Percentiles rank a stretch among this genome's conserved stretches.
These are phyloP conservation scores for Hapalemur alaotrensis DNA, from an alignment of 2,797 vertebrate species.

Conservation along the genomic window DNA sequence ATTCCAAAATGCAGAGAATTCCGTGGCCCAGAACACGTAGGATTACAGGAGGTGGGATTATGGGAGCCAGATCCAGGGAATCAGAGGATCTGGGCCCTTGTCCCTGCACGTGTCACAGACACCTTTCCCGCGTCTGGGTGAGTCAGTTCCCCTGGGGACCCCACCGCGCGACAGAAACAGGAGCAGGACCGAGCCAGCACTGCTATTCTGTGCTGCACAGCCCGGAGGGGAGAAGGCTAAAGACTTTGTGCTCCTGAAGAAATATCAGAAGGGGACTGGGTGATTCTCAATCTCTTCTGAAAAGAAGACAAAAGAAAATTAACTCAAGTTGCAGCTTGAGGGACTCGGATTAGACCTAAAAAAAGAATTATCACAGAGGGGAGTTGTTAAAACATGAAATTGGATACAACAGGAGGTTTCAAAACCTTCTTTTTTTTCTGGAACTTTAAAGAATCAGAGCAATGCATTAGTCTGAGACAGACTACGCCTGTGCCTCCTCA, in stretches of 20 bases:
- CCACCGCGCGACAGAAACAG: rapidly evolving
- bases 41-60: background rate
- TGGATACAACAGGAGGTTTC: background rate
- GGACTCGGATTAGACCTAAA: background rate
- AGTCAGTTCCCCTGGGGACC: background rate
- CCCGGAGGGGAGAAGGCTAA: background rate
- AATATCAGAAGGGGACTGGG: background rate
- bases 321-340: background rate
- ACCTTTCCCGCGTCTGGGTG: background rate
- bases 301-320: conserved; percentile 49
- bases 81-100: background rate
- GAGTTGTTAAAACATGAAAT: conserved; percentile 3
- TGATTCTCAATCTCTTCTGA: background rate
- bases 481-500: rapidly evolving
- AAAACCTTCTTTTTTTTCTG: background rate
- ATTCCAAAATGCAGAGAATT: background rate
- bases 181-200: rapidly evolving
- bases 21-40: background rate
- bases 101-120: background rate
- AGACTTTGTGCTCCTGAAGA: background rate
- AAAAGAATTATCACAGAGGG: background rate
- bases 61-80: background rate
- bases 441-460: background rate
- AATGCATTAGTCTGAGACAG: background rate
- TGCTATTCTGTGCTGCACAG: background rate